These are phyloP conservation scores for Sebastes cheni DNA, from an alignment of 2,797 vertebrate species.

Conservation along the genomic window DNA sequence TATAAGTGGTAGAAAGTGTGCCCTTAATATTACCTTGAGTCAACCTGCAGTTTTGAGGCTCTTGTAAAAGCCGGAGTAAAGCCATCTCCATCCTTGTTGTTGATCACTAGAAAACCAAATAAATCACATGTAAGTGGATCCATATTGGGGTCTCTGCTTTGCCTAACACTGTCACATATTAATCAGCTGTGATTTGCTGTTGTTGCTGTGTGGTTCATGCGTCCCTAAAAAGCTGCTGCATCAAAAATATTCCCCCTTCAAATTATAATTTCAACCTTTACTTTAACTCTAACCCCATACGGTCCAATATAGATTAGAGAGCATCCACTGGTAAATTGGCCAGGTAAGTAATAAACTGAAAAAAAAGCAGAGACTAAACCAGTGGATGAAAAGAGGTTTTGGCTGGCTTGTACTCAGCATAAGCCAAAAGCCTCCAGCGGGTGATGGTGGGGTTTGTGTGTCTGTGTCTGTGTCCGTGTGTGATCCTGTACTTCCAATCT, in stretches of 20 bases:
- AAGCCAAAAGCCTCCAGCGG: not conserved
- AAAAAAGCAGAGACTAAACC: not conserved
- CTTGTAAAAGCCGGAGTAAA: slow-evolving; percentile 30
- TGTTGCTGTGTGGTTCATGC: slow-evolving; percentile 1
- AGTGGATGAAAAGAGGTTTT: not conserved
- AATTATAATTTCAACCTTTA: slow-evolving; percentile 31
- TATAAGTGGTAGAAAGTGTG: slow-evolving; percentile 48
- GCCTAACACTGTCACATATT: slow-evolving; percentile 36
- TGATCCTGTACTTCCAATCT: not conserved
- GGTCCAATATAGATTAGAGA: slow-evolving; percentile 1
- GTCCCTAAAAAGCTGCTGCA: slow-evolving; percentile 24
- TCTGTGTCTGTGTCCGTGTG: slow-evolving; percentile 9
- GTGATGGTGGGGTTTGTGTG: not conserved
- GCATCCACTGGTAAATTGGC: slow-evolving; percentile 41
- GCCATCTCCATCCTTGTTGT: slow-evolving; percentile 26
- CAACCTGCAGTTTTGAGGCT: slow-evolving; percentile 28
- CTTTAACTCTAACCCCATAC: slow-evolving; percentile 7
- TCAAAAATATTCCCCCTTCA: slow-evolving; percentile 32
- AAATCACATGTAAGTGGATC: slow-evolving; percentile 41
- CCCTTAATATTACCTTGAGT: slow-evolving; percentile 58
- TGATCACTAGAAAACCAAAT: slow-evolving; percentile 27
- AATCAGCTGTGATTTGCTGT: slow-evolving; percentile 39
- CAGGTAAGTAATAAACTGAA: slow-evolving; percentile 59
- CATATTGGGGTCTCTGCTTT: slow-evolving; percentile 39
- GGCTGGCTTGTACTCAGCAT: not conserved